Percentiles rank a stretch among this genome's conserved stretches.
Evolutionary conservation across 2,113 vertebrate genomes (phyloP).

Genomic region (Tyto alba): DNA sequence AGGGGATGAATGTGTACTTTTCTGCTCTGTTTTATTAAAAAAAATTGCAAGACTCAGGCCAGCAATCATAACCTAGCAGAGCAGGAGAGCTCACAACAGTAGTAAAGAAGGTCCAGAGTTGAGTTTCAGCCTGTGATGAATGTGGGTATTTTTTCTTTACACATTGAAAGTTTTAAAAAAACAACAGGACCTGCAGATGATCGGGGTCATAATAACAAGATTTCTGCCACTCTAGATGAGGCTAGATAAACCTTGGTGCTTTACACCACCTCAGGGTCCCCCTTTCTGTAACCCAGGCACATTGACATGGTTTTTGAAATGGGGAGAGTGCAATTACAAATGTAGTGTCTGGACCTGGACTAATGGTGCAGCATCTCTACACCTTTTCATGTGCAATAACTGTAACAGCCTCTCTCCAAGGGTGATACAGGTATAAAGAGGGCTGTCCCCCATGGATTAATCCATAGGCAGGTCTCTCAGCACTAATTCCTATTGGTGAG

Average conservation of each 20-base stretch:
- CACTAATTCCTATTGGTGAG: not conserved
- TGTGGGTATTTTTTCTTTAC: not conserved
- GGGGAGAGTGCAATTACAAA: not conserved
- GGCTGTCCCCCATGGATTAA: not conserved
- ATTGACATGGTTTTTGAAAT: not conserved
- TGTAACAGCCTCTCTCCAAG: not conserved
- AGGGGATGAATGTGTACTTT: not conserved
- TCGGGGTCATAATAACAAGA: not conserved
- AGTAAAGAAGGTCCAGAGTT: not conserved
- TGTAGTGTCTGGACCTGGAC: not conserved
- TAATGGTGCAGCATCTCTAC: not conserved
- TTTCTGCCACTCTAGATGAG: not conserved
- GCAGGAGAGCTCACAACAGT: not conserved
- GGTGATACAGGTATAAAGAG: not conserved
- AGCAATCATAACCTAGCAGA: not conserved
- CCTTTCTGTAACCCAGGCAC: not conserved
- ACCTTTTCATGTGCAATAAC: not conserved
- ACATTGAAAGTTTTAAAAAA: not conserved
- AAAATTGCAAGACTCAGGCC: not conserved
- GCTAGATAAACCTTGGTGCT: not conserved
- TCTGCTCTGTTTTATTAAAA: not conserved
- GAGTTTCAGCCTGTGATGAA: not conserved
- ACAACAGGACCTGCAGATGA: not conserved
- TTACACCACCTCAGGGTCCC: no score
- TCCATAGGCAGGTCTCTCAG: not conserved